A percentile compares a stretch with the other conserved stretches of the same genome.
phyloP scores from a whole-genome alignment of 2,797 vertebrate species.

The Lepilemur septentrionalis region DNA sequence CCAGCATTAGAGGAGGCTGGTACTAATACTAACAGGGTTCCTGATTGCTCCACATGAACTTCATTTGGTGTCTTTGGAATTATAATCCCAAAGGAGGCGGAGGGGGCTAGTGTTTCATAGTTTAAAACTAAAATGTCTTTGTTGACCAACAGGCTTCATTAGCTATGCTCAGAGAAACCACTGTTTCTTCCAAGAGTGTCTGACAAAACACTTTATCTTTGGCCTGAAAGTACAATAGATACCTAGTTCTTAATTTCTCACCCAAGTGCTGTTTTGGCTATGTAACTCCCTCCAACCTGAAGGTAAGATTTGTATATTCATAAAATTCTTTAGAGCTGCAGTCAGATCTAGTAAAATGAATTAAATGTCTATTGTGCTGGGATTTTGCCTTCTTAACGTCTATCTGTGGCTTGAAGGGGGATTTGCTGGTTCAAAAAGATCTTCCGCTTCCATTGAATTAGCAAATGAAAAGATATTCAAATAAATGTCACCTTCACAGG shows the following conservation, averaged over 20 bases:
- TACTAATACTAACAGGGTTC: neutral
- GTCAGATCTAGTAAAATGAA: neutral
- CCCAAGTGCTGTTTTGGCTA: neutral
- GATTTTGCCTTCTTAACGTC: neutral
- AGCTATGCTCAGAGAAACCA: neutral
- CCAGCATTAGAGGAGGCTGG: neutral
- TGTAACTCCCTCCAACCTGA: neutral
- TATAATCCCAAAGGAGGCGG: slow-evolving; percentile 28
- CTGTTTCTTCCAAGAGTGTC: neutral
- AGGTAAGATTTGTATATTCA: neutral
- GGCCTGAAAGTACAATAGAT: neutral
- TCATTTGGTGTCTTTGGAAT: slow-evolving; percentile 64
- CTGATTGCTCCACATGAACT: slow-evolving; percentile 47
- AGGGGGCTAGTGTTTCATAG: neutral
- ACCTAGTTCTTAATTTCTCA: neutral
- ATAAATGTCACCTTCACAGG: neutral
- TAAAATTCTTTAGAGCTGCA: neutral
- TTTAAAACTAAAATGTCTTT: slow-evolving; percentile 9
- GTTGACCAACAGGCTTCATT: neutral
- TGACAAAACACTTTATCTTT: neutral
- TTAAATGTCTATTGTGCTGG: neutral
- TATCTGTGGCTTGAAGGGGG: neutral
- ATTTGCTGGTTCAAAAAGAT: neutral
- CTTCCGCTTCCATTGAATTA: neutral
- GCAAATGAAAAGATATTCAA: neutral